Evolutionary conservation across 2,797 vertebrate species (phyloP).

Genomic region (Neosilurus mollespiculum): DNA sequence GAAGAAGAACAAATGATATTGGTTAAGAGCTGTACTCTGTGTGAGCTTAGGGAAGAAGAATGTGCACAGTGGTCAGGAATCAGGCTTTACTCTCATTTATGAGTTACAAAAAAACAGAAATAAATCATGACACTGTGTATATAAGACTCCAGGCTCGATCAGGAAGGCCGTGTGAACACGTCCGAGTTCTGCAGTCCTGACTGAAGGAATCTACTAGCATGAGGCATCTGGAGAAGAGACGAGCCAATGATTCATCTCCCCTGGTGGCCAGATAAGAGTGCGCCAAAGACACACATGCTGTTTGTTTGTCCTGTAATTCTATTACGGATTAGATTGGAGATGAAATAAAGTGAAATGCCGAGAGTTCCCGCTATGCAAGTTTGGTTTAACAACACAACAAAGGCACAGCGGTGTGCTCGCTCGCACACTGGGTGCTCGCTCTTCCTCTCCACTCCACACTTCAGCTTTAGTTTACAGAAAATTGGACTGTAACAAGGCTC

Average conservation of each 20-base stretch:
- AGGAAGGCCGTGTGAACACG: slow-evolving; percentile 26
- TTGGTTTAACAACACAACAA: slow-evolving; percentile 70
- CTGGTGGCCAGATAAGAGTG: slow-evolving; percentile 68
- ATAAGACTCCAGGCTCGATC: slow-evolving; percentile 24
- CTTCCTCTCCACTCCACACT: slow-evolving; percentile 34
- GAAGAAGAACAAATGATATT: neutral
- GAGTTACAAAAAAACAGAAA: slow-evolving; percentile 21
- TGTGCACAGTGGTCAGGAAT: slow-evolving; percentile 30
- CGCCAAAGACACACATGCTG: slow-evolving; percentile 60
- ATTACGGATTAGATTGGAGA: slow-evolving; percentile 62
- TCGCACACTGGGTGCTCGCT: slow-evolving; percentile 60
- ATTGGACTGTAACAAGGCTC: slow-evolving; percentile 31
- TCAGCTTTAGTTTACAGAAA: slow-evolving; percentile 34
- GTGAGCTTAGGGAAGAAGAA: slow-evolving; percentile 11
- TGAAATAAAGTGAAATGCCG: slow-evolving; percentile 64
- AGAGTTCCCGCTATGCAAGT: slow-evolving; percentile 61
- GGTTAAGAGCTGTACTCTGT: slow-evolving; percentile 11
- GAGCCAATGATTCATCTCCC: slow-evolving; percentile 55
- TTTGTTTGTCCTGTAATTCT: slow-evolving; percentile 67
- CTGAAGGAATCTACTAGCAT: slow-evolving; percentile 43
- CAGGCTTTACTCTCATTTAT: slow-evolving; percentile 9
- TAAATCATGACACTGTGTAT: slow-evolving; percentile 38
- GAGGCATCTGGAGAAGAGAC: slow-evolving; percentile 46
- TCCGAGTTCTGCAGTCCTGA: slow-evolving; percentile 1
- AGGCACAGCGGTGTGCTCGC: slow-evolving; percentile 64